Evolutionary conservation across 2,113 vertebrate species (phyloP).

Genomic region (Antennarius striatus): DNA sequence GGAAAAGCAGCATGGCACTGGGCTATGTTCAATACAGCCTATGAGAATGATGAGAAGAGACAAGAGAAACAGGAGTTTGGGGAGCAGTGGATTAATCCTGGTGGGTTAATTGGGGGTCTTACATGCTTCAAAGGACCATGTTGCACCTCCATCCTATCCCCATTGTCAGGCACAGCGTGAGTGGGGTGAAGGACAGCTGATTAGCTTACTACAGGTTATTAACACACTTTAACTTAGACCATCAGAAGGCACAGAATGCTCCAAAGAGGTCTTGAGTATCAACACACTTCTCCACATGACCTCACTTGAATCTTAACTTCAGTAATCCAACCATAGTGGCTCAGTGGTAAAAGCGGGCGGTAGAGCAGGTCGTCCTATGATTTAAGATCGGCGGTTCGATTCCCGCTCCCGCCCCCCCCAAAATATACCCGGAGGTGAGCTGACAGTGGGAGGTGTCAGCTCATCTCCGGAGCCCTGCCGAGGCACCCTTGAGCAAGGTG

Average conservation of each 20-base stretch:
- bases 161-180: constrained; percentile 2
- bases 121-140: constrained; percentile 45
- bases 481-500: too few relatives aligned
- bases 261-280: constrained; percentile 37
- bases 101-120: constrained; percentile 57
- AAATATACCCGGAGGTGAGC: too few relatives aligned
- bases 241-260: constrained; percentile 28
- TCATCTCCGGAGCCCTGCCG: too few relatives aligned
- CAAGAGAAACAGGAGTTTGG: constrained; percentile 40
- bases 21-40: constrained; percentile 28
- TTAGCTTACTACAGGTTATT: constrained; percentile 49
- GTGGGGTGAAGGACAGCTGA: constrained; percentile 8
- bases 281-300: not conserved
- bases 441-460: too few relatives aligned
- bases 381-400: too few relatives aligned
- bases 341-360: too few relatives aligned
- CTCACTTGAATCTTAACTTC: not conserved
- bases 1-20: constrained; percentile 36
- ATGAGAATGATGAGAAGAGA: constrained; percentile 53
- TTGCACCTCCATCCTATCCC: constrained; percentile 31
- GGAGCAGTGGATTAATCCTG: constrained; percentile 51
- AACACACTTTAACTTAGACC: constrained; percentile 52
- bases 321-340: constrained; percentile 31
- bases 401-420: too few relatives aligned
- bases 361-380: too few relatives aligned